phyloP scores from a whole-genome alignment of 2,797 vertebrate species.

The Erethizon dorsatum region DNA sequence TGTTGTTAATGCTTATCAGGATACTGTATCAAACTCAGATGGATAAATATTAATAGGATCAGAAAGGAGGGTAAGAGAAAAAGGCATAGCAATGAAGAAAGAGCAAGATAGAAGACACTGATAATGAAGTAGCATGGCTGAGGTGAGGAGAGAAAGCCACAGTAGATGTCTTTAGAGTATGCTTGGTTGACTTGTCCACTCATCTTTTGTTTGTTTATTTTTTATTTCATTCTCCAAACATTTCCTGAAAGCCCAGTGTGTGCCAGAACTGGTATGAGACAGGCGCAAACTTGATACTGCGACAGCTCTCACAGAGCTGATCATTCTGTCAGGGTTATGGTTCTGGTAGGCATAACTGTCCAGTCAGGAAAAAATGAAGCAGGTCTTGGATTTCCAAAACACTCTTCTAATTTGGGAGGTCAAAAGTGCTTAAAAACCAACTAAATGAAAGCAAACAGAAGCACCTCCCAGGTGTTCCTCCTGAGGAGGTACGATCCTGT shows the following conservation, averaged over 20 bases:
- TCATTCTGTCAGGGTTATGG: not conserved
- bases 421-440: not conserved
- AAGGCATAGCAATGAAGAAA: not conserved
- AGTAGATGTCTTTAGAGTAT: not conserved
- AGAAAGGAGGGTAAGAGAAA: not conserved
- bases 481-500: not conserved
- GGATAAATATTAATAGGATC: not conserved
- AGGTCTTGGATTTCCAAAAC: not conserved
- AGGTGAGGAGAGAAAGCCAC: not conserved
- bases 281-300: not conserved
- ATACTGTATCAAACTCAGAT: not conserved
- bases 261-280: not conserved
- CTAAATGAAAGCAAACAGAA: not conserved
- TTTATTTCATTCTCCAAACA: not conserved
- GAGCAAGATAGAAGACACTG: not conserved
- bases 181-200: not conserved
- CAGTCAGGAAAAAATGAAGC: not conserved
- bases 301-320: not conserved
- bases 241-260: not conserved
- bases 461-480: not conserved
- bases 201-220: not conserved
- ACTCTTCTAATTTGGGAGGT: not conserved
- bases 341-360: not conserved
- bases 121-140: not conserved
- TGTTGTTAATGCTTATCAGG: not conserved